Evolutionary conservation across 1,140 invertebrate species (phyloP).

Genomic region (Drosophila watanabei): DNA sequence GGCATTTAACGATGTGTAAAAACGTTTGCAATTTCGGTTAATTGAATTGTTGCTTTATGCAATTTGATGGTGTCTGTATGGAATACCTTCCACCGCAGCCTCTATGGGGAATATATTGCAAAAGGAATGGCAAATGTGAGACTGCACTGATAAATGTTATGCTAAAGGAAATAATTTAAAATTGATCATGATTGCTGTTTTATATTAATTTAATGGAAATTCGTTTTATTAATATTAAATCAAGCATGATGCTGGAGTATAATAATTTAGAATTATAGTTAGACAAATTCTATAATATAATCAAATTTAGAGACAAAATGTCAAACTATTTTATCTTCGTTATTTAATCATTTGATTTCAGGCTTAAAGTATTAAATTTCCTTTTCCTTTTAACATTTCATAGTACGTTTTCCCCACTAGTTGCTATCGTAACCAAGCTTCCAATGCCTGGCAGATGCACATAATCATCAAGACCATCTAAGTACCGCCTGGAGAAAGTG

Average conservation of each 20-base stretch:
- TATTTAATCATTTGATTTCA: neutral
- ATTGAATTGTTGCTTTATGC: slow-evolving; percentile 61
- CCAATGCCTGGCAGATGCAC: neutral
- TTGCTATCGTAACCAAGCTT: neutral
- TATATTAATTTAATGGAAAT: neutral
- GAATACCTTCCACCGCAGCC: neutral
- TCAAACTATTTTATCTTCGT: neutral
- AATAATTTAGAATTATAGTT: neutral
- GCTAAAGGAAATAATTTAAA: neutral
- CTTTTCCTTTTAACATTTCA: neutral
- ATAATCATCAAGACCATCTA: slow-evolving; percentile 4
- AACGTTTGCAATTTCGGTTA: slow-evolving; percentile 67
- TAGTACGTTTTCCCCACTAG: neutral
- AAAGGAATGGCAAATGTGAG: neutral
- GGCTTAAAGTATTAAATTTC: neutral
- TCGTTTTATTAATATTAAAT: neutral
- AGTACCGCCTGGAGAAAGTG: slow-evolving; percentile 41
- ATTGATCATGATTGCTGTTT: neutral
- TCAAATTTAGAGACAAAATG: neutral
- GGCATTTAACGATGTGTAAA: slow-evolving; percentile 75
- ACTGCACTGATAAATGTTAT: neutral
- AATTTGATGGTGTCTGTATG: slow-evolving; percentile 39
- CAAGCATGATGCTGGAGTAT: neutral
- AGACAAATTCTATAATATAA: neutral
- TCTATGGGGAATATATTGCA: slow-evolving; percentile 12